Evolutionary conservation across 2,797 vertebrate species (phyloP).

Genomic region (Moxostoma hubbsi): DNA sequence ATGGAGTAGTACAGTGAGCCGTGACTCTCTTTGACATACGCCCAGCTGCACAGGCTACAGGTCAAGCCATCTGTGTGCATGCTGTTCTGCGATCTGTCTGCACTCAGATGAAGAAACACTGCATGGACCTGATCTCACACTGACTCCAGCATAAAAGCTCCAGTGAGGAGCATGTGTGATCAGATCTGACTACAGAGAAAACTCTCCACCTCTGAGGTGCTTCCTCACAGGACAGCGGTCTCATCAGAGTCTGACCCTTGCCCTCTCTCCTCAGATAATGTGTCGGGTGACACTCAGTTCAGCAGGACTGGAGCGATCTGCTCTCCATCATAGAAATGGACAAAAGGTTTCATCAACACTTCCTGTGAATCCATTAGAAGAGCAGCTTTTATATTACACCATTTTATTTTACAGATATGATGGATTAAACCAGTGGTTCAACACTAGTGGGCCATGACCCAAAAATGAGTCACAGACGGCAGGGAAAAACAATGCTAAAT

Average conservation of each 20-base stretch:
- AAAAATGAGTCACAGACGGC: no score
- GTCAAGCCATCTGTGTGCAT: slow-evolving; percentile 58
- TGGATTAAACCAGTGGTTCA: no score
- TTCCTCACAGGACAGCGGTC: neutral
- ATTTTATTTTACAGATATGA: neutral
- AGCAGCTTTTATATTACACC: slow-evolving; percentile 57
- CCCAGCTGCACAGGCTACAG: slow-evolving; percentile 54
- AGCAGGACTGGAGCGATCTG: slow-evolving; percentile 5
- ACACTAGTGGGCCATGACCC: no score
- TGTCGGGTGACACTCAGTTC: slow-evolving; percentile 58
- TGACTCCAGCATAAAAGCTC: slow-evolving; percentile 44
- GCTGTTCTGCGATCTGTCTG: no score
- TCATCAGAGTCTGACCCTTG: slow-evolving; percentile 2
- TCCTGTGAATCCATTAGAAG: slow-evolving; percentile 74
- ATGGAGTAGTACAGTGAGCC: no score
- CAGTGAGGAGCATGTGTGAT: slow-evolving; percentile 13
- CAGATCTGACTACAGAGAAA: neutral
- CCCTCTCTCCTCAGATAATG: slow-evolving; percentile 57
- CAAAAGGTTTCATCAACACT: slow-evolving; percentile 71
- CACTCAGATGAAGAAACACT: no score
- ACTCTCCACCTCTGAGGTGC: neutral
- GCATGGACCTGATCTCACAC: slow-evolving; percentile 44
- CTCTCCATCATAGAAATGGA: slow-evolving; percentile 72
- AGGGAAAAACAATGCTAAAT: no score
- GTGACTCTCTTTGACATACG: slow-evolving; percentile 63